phyloP scores from a whole-genome alignment of 2,113 vertebrate species.

The Nesogale talazaci region DNA sequence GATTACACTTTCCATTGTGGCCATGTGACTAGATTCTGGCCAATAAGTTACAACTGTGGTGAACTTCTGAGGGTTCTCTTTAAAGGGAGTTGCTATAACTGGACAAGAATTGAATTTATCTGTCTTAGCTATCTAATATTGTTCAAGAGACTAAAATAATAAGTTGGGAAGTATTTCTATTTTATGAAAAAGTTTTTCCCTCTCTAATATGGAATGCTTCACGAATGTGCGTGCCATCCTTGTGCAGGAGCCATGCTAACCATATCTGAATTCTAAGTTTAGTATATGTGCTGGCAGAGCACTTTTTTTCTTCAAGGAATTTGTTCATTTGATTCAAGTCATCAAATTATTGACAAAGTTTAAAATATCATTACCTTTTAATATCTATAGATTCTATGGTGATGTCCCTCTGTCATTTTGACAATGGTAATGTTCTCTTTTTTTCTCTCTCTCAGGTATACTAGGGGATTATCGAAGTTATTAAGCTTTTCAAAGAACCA shows the following conservation, averaged over 20 bases:
- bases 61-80: not conserved
- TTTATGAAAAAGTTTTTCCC: not conserved
- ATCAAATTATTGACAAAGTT: not conserved
- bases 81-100: not conserved
- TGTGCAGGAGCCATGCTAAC: too few relatives aligned
- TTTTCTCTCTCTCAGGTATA: not conserved
- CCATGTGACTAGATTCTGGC: not conserved
- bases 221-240: too few relatives aligned
- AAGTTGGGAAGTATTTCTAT: not conserved
- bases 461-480: not conserved
- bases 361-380: not conserved
- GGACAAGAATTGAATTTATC: not conserved
- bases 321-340: constrained; percentile 10
- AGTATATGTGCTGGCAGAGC: not conserved
- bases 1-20: not conserved
- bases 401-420: not conserved
- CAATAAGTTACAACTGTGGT: not conserved
- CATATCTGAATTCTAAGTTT: too few relatives aligned
- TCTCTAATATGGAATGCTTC: too few relatives aligned
- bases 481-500: constrained; percentile 3
- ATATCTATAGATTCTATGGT: not conserved
- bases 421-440: not conserved
- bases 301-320: constrained; percentile 27
- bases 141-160: not conserved
- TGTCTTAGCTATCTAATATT: not conserved